Base-by-base conservation (phyloP, 2,888 invertebrate genomes). In the Hemaris fuciformis region DNA sequence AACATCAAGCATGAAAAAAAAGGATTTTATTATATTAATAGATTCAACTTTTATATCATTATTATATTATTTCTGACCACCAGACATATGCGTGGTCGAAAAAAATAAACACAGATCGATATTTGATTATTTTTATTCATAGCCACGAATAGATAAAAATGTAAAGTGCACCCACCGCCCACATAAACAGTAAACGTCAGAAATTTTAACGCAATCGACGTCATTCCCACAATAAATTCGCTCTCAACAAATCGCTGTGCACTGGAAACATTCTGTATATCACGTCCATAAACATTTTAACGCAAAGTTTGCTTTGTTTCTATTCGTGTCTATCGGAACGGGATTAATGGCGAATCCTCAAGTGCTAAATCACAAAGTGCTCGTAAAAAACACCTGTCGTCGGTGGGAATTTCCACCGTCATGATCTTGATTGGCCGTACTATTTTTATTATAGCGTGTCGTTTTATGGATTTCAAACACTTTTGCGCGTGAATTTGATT, bases 331-430 rank as follows among this genome's bases (percentile, higher is more conserved):
- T 81, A 79, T 85, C 76, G 80, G 80, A 90, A 87, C 79, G 79
- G 84, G 91, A 91, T 91, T 91, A 91, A 92, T 87, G 86, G 87
- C 81, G 77, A 86, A 88, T 89, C 85, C 83, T 82, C 76, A 73
- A 80, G 81, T 77, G 80, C 80, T 91, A 91, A 91, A 92, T 90
- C 90, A 83, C 72, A 79, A 74, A 79, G 74, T 73, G 81, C 78
- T 83, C 88, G 86, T 92, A 89, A 91, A 91, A 89, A 89, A 87
- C 91, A 92, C 90, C 91, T 92, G 91, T 87, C 88, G 83, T 78
- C 80, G 74, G 79, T 81, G 83, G 80, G 80, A 82, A 85, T 86
- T 82, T 81, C 70, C 74, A 81, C 81, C 83, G 85, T 83, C 81
- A 77, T 84, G 86, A 77, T 84, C 88, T 82, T 77, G 83, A 85